Conservation (phyloP, 2,888 invertebrate species). For the Tenthredo scrophulariae region DNA sequence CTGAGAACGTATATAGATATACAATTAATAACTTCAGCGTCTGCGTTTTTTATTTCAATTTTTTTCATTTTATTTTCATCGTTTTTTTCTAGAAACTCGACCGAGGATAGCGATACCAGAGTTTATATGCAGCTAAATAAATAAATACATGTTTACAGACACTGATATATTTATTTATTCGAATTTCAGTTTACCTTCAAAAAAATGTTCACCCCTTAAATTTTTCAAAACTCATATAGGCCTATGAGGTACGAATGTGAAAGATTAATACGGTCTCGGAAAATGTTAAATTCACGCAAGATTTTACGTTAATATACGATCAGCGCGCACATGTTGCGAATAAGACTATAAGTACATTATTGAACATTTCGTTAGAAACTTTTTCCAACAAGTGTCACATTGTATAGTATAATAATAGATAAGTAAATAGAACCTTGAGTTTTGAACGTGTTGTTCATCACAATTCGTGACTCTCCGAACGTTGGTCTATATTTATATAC, state of each 20-base stretch:
- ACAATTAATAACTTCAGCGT: background rate
- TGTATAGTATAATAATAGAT: conserved; percentile 24
- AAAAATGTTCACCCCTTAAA: no score
- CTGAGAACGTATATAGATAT: background rate
- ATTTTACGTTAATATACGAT: background rate
- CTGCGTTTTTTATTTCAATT: background rate
- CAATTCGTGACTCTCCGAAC: conserved; percentile 8
- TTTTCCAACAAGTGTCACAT: conserved; percentile 23
- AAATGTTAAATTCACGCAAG: background rate
- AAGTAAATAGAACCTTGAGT: conserved; percentile 45
- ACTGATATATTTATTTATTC: background rate
- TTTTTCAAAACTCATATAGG: background rate
- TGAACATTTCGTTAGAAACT: background rate
- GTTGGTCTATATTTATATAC: conserved; percentile 17
- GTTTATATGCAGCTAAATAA: background rate
- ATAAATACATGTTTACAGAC: background rate
- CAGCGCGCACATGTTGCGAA: background rate
- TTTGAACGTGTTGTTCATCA: background rate
- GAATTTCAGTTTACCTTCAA: background rate
- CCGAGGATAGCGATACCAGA: background rate
- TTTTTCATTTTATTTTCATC: background rate
- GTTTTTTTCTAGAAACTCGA: background rate
- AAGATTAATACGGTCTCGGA: background rate
- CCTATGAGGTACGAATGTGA: background rate
- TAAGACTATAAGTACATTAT: background rate